Base-by-base conservation (phyloP, 2,888 invertebrate genomes). In the Pemphredon lugubris region DNA sequence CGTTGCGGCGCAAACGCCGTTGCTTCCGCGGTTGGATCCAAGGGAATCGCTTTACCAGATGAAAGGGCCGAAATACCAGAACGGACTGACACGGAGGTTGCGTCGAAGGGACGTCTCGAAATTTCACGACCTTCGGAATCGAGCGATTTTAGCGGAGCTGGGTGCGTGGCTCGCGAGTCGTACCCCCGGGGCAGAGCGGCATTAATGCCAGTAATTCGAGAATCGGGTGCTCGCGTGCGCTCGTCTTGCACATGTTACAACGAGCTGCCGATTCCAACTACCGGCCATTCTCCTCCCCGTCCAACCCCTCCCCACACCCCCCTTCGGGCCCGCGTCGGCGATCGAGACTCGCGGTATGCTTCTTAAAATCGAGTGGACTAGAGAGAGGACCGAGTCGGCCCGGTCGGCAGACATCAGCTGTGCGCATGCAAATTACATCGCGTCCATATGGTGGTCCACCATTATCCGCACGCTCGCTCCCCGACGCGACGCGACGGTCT, bases 381-480 rank as follows among this genome's bases (percentile, higher is more conserved):
- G 60, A 67, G 60, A 67, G 60, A 78, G 53, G 66, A 73, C 37
- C 53, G 37, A 50, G 45, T 48, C 45, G 40, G 7, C 18, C 48
- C 45, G 57, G 47, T 53, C 54, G 42, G 60, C 77, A 75, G 73
- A 75, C 77, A 81, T 80, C 83, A 83, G 82, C 82, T 83, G 83
- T 71, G 80, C 76, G 63, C 73, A 83, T 82, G 83, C 83, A 83
- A 83, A 83, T 83, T 83, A 80, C 82, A 82, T 74, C 75, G 72
- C 75, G 77, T 64, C 80, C 81, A 81, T 81, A 81, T 81, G 80
- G 75, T 81, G 73, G 71, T 76, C 81, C 77, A 64, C 81, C 59
- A 83, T 83, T 83, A 83, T 83, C 83, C 78, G 78, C 83, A 83
- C 83, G 83, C 75, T 80, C 72, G 53, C 16, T 51, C 39, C 58